A percentile compares a stretch with the other conserved stretches of the same genome.
These are phyloP conservation scores for Sebastes cheni DNA, from an alignment of 2,797 vertebrate species.

Conservation along the genomic window DNA sequence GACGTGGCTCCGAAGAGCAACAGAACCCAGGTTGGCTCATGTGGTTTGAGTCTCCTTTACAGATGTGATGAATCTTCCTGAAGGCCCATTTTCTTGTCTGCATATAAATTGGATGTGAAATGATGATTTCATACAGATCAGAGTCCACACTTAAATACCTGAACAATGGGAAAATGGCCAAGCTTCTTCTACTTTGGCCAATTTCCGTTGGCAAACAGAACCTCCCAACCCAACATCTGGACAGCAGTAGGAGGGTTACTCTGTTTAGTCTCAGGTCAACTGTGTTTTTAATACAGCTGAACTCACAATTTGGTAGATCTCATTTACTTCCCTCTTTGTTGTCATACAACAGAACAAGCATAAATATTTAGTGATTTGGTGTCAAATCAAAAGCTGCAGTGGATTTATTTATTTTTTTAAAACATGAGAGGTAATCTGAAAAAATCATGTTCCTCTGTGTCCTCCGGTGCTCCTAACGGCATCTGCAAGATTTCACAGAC, in stretches of 20 bases:
- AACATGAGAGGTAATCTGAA: too few relatives aligned
- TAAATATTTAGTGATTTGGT: neutral
- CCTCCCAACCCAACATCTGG: conserved; percentile 2
- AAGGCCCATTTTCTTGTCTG: neutral
- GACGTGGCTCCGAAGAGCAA: conserved; percentile 12
- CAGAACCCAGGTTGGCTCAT: conserved; percentile 1
- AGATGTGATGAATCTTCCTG: conserved; percentile 1
- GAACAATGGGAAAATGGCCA: neutral
- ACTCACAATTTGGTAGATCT: neutral
- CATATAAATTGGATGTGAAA: neutral
- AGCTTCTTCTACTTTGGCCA: neutral
- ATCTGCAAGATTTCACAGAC: too few relatives aligned
- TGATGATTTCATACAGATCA: neutral
- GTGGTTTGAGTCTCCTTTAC: conserved; percentile 8
- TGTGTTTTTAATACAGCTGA: neutral
- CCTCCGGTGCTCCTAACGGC: too few relatives aligned
- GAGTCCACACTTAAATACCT: neutral
- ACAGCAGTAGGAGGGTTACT: neutral
- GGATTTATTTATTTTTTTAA: too few relatives aligned
- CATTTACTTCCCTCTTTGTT: neutral
- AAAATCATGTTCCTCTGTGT: too few relatives aligned
- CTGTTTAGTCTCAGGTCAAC: neutral
- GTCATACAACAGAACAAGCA: neutral
- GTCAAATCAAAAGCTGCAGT: neutral
- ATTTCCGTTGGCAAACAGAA: neutral